A percentile compares a stretch with the other conserved stretches of the same genome.
phyloP scores from a whole-genome alignment of 2,113 vertebrate species.

The Ictidomys tridecemlineatus region DNA sequence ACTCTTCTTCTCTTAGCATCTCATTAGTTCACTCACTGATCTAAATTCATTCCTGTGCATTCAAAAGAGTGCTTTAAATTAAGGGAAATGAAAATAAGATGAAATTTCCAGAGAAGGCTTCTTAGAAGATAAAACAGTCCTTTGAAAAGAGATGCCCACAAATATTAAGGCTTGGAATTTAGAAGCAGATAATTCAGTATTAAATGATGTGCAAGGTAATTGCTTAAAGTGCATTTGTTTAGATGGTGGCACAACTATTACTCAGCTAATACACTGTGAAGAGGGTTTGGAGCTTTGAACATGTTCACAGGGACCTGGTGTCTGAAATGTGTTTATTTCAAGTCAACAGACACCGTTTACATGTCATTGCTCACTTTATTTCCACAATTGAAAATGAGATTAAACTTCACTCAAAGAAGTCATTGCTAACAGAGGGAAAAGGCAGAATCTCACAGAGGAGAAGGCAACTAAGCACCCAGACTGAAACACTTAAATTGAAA shows the following conservation, averaged over 20 bases:
- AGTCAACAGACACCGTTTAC: conserved; percentile 57
- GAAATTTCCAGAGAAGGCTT: background rate
- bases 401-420: conserved; percentile 43
- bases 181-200: background rate
- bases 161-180: background rate
- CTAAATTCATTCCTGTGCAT: conserved; percentile 21
- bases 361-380: conserved; percentile 58
- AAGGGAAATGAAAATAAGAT: conserved; percentile 21
- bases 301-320: conserved; percentile 10
- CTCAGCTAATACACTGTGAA: background rate
- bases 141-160: background rate
- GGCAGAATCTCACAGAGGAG: conserved; percentile 14
- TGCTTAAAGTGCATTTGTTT: background rate
- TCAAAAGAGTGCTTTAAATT: conserved; percentile 32
- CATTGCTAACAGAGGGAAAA: background rate
- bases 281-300: conserved; percentile 44
- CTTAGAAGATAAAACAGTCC: conserved; percentile 30
- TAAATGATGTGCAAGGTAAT: background rate
- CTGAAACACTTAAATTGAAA: conserved; percentile 52
- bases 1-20: background rate
- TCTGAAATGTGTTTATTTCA: conserved; percentile 54
- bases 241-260: background rate
- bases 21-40: background rate
- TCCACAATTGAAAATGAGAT: conserved; percentile 42
- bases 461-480: conserved; percentile 52